Base-by-base conservation (phyloP, 2,888 invertebrate species). In the Pseudococcus longispinus region DNA sequence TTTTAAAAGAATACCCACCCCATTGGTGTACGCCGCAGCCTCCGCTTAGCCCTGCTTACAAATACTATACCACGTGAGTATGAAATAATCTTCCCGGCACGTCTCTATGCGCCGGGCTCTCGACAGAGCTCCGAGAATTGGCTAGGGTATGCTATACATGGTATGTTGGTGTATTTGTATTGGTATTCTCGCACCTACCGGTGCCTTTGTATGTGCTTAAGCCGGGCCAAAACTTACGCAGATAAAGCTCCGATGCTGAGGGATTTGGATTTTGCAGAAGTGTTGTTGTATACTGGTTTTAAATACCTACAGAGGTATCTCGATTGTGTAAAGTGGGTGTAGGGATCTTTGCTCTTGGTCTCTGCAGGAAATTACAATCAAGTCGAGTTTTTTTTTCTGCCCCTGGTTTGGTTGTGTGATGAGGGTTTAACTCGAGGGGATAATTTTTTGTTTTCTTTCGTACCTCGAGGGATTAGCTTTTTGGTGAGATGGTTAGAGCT, bases 1-100 rank as follows among this genome's bases (percentile, higher is more conserved):
- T 32, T 70, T 84, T 84, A 84, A 84, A 51, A 84, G 84, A 70
- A 32, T 84, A 84, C 84, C 55, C n/a, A 37, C 9, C 37, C n/a
- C 55, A 5, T n/a, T n/a, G 6, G 6, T 8, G 55, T n/a, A 13
- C 55, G n/a, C 55, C 55, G 6, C n/a, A 1, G 18, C 55, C n/a
- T 18, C 13, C 46, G 8, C n/a, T n/a, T n/a, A n/a, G n/a, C n/a
- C n/a, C 46, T 3, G 15, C 46, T 8, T 15, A 15, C 46, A 1
- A 15, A 46, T 46, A 46, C 15, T 11, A 46, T 11, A 46, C 13
- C 46, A 46, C 46, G 46, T 46, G 46, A 46, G 46, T 46, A 46
- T 46, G 46, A 46, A 46, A 46, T 46, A 46, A 46, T 46, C 46
- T 46, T 46, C 46, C 13, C 15, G 46, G 15, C 1, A 11, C 46